Evolutionary conservation across 1,140 invertebrate genomes (phyloP).

Genomic region (Agrypnia vestita): DNA sequence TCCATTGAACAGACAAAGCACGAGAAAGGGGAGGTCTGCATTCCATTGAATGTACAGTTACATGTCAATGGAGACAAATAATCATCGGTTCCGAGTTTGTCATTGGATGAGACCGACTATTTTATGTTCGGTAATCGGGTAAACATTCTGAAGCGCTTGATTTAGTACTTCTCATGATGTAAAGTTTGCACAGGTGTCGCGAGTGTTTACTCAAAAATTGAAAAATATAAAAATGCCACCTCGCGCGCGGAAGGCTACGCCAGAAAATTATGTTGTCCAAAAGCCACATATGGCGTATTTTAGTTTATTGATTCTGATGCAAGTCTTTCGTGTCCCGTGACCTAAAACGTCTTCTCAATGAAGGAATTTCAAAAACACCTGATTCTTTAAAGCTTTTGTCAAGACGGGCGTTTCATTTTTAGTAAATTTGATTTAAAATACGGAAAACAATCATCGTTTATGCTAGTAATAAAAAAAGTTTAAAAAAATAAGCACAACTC

Average conservation of each 20-base stretch:
- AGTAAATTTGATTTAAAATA: too few relatives aligned
- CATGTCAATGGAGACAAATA: too few relatives aligned
- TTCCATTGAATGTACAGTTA: too few relatives aligned
- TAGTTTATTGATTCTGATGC: background rate
- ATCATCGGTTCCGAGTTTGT: background rate
- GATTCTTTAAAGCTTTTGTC: too few relatives aligned
- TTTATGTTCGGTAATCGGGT: background rate
- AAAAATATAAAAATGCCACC: background rate
- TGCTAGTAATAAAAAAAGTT: too few relatives aligned
- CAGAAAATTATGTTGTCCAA: background rate
- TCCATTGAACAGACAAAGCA: too few relatives aligned
- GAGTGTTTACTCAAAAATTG: background rate
- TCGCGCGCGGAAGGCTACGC: background rate
- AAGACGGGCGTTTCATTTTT: too few relatives aligned
- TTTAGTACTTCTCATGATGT: background rate
- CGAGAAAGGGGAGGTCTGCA: too few relatives aligned
- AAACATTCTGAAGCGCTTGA: conserved; percentile 27
- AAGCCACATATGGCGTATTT: conserved; percentile 11
- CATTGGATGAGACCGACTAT: background rate
- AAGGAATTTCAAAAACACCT: too few relatives aligned
- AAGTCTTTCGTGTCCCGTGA: background rate
- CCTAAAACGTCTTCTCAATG: background rate
- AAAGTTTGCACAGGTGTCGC: conserved; percentile 14
- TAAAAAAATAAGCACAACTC: too few relatives aligned
- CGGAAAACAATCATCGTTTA: too few relatives aligned